These are phyloP conservation scores for Chlorocebus sabaeus DNA, from an alignment of 2,113 vertebrate species.

Conservation along the genomic window DNA sequence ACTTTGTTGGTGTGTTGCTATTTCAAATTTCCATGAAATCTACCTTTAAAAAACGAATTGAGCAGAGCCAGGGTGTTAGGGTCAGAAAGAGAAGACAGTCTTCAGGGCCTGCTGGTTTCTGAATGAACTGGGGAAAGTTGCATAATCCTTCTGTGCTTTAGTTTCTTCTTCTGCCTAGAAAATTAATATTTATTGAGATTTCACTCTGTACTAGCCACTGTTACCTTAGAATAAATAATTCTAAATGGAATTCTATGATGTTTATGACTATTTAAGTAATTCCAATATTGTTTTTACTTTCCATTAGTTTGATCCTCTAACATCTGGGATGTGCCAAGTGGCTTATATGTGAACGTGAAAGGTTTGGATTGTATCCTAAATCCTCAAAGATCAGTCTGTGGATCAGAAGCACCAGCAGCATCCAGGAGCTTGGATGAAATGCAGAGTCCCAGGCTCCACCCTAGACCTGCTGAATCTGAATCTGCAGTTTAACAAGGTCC, in stretches of 20 bases:
- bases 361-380: neutral
- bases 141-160: neutral
- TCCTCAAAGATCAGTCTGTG: neutral
- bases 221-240: neutral
- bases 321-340: neutral
- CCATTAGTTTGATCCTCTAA: neutral
- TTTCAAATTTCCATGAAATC: neutral
- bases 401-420: neutral
- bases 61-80: neutral
- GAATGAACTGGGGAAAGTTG: neutral
- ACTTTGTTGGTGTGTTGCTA: neutral
- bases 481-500: neutral
- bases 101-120: neutral
- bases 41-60: neutral
- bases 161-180: neutral
- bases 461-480: neutral
- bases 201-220: neutral
- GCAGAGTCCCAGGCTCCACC: too few relatives aligned
- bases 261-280: neutral
- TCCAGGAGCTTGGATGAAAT: neutral
- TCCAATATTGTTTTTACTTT: neutral
- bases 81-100: neutral
- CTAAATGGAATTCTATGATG: neutral
- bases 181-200: neutral
- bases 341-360: neutral